A percentile compares a stretch with the other conserved stretches of the same genome.
These are phyloP conservation scores for Drosophila pseudotakahashii DNA, from an alignment of 2,888 invertebrate species.

Conservation along the genomic window DNA sequence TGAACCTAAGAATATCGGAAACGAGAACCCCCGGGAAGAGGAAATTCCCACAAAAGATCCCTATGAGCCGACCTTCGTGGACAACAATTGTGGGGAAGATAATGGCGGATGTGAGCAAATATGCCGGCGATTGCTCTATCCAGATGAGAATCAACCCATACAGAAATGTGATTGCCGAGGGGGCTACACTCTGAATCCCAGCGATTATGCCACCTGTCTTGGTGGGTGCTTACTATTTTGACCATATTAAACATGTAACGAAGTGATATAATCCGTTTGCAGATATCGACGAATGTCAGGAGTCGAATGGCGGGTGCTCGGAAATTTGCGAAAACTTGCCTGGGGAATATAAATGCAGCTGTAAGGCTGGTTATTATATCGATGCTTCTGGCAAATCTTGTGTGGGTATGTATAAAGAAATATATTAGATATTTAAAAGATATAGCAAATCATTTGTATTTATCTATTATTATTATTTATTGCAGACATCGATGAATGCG, in stretches of 20 bases:
- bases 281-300: conserved; percentile 87
- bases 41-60: conserved; percentile 69
- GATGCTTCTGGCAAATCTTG: conserved; percentile 84
- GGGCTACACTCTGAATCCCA: conserved; percentile 85
- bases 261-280: neutral
- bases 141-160: conserved; percentile 82
- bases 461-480: neutral
- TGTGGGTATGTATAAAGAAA: conserved; percentile 83
- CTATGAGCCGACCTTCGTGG: conserved; percentile 76
- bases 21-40: no score
- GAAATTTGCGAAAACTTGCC: conserved; percentile 86
- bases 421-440: neutral
- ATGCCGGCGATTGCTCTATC: conserved; percentile 83
- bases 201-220: conserved; percentile 82
- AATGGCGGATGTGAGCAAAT: conserved; percentile 85
- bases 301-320: conserved; percentile 86
- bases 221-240: conserved; percentile 65
- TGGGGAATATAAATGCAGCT: conserved; percentile 86
- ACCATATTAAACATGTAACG: no score
- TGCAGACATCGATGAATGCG: conserved; percentile 88
- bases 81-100: conserved; percentile 83
- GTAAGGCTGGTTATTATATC: conserved; percentile 85
- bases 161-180: conserved; percentile 81
- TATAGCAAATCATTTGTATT: neutral
- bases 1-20: no score